These are phyloP conservation scores for Clanis bilineata DNA, from an alignment of 2,888 invertebrate species.

Conservation along the genomic window DNA sequence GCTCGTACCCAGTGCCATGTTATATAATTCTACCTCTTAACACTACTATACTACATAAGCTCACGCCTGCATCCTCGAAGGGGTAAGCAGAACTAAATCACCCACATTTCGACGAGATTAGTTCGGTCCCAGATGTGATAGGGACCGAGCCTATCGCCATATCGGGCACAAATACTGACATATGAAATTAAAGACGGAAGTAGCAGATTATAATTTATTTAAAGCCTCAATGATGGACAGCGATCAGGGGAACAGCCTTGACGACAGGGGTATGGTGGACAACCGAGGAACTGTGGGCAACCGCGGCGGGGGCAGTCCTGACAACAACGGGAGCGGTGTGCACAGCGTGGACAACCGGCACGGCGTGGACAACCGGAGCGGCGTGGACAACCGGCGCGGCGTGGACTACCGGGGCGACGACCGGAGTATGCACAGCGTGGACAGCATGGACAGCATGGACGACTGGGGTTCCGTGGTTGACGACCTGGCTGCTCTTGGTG, in stretches of 20 bases:
- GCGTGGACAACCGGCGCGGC: conserved; percentile 42
- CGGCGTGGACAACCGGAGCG: conserved; percentile 47
- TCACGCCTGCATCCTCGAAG: no score
- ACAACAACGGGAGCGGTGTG: conserved; percentile 46
- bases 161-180: no score
- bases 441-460: conserved; percentile 54
- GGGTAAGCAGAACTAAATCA: no score
- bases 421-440: conserved; percentile 47
- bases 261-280: conserved; percentile 59
- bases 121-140: background rate
- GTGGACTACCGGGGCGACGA: conserved; percentile 54
- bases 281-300: conserved; percentile 69
- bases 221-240: conserved; percentile 57
- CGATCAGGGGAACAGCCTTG: conserved; percentile 62
- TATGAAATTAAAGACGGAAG: conserved; percentile 18
- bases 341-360: conserved; percentile 44
- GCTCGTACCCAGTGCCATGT: no score
- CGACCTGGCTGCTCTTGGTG: conserved; percentile 74
- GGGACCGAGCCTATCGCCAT: no score
- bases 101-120: no score
- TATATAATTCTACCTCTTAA: no score
- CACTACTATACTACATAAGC: no score
- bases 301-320: conserved; percentile 58
- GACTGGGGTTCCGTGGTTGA: conserved; percentile 67
- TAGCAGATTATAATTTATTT: conserved; percentile 37